Percentiles rank a stretch among this genome's conserved stretches.
These are phyloP conservation scores for Drosophila kohkoa DNA, from an alignment of 1,140 invertebrate genomes.

Conservation along the genomic window DNA sequence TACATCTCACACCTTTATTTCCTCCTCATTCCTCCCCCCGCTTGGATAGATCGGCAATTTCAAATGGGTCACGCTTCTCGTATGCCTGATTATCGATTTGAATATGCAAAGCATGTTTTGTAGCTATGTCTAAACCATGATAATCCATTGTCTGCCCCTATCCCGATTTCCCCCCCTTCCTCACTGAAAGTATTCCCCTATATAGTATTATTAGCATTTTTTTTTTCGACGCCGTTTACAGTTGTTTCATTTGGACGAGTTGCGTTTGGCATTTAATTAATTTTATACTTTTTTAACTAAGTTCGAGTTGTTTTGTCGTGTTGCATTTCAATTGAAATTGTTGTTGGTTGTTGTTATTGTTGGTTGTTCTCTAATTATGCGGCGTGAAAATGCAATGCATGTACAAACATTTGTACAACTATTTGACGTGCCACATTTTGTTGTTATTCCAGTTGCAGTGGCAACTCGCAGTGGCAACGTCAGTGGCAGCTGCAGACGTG, in stretches of 20 bases:
- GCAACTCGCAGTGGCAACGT: conserved; percentile 34
- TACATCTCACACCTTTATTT: conserved; percentile 2
- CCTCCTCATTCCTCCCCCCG: neutral
- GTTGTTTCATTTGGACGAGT: conserved; percentile 20
- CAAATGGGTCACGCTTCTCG: conserved; percentile 60
- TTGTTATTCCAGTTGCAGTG: conserved; percentile 23
- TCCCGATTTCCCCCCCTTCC: neutral
- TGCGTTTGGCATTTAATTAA: conserved; percentile 76
- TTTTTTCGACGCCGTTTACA: conserved; percentile 39
- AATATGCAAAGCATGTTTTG: conserved; percentile 57
- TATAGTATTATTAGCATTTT: conserved; percentile 53
- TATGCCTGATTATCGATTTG: conserved; percentile 29
- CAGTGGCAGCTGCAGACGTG: conserved; percentile 30
- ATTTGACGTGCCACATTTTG: conserved; percentile 59
- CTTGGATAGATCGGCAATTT: conserved; percentile 62
- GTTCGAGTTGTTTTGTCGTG: conserved; percentile 13
- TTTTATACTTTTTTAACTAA: conserved; percentile 50
- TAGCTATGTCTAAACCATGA: conserved; percentile 1
- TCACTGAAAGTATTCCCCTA: neutral
- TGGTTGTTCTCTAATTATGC: conserved; percentile 62
- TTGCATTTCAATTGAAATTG: conserved; percentile 62
- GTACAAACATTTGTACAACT: conserved; percentile 68
- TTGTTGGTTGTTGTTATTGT: conserved; percentile 22
- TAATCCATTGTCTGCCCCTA: neutral
- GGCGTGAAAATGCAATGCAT: conserved; percentile 80